phyloP scores from a whole-genome alignment of 2,888 invertebrate species.

The Orthonevra nobilis region DNA sequence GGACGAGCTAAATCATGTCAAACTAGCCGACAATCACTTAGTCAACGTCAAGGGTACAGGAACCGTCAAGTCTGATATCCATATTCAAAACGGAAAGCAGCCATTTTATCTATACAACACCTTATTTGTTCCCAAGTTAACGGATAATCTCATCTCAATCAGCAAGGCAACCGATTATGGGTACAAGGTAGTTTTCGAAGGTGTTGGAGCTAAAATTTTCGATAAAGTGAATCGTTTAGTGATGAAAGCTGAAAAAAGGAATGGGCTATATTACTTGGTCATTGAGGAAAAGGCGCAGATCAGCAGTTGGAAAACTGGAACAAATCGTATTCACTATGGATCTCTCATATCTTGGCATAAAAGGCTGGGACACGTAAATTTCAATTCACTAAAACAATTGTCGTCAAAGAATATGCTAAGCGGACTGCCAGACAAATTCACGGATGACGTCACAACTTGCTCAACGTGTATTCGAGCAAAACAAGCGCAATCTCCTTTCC shows the following conservation, averaged over 20 bases:
- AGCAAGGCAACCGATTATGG: slow-evolving; percentile 24
- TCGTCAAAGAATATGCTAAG: slow-evolving; percentile 14
- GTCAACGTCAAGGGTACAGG: neutral
- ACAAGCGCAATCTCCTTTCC: no score
- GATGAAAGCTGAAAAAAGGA: slow-evolving; percentile 24
- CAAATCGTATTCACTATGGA: neutral
- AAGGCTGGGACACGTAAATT: slow-evolving; percentile 13
- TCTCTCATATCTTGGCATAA: slow-evolving; percentile 12
- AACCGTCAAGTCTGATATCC: slow-evolving; percentile 2
- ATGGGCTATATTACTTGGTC: slow-evolving; percentile 16
- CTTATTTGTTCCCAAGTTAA: neutral
- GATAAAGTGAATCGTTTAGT: slow-evolving; percentile 1
- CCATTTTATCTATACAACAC: slow-evolving; percentile 21
- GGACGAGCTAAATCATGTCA: no score
- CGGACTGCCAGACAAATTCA: slow-evolving; percentile 23
- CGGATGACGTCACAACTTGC: slow-evolving; percentile 2
- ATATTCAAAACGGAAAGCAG: slow-evolving; percentile 1
- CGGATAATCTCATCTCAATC: slow-evolving; percentile 6
- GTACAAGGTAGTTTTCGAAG: slow-evolving; percentile 20
- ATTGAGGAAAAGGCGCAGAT: slow-evolving; percentile 13
- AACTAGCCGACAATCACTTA: slow-evolving; percentile 18
- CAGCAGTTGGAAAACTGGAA: neutral
- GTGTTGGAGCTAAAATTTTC: slow-evolving; percentile 18
- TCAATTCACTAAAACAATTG: slow-evolving; percentile 10
- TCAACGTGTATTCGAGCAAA: slow-evolving; percentile 19